Conservation (phyloP, 1,140 invertebrate species). For the Camponotus vicinus region DNA sequence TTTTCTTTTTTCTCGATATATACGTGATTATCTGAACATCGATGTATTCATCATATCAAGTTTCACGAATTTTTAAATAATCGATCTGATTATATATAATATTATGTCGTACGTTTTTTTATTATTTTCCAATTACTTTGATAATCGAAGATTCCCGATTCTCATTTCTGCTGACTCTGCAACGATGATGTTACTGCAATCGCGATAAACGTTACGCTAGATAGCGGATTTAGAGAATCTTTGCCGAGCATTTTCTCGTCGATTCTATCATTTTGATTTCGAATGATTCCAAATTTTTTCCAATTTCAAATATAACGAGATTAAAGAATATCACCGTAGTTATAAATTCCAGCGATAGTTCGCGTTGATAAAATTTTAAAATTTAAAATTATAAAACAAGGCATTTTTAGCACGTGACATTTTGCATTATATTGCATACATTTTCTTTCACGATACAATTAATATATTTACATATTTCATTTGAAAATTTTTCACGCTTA, state of each 20-base stretch:
- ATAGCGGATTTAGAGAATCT: constrained; percentile 61
- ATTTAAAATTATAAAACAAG: neutral
- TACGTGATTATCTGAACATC: neutral
- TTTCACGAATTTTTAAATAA: neutral
- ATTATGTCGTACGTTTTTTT: constrained; percentile 65
- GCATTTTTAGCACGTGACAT: neutral
- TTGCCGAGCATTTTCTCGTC: constrained; percentile 16
- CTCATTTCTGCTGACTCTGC: constrained; percentile 44
- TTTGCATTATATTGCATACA: neutral
- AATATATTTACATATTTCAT: too few species aligned
- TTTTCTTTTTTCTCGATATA: neutral
- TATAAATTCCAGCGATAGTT: neutral
- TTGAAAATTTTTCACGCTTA: neutral
- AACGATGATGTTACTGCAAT: constrained; percentile 35
- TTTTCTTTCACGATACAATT: neutral
- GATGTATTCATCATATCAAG: too few species aligned
- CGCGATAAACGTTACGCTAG: constrained; percentile 60
- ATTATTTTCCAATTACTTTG: constrained; percentile 74
- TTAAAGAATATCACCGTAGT: neutral
- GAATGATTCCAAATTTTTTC: neutral
- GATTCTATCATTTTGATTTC: neutral
- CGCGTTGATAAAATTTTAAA: neutral
- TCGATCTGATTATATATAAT: constrained; percentile 21
- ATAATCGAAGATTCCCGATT: neutral
- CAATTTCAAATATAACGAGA: neutral